Conservation (phyloP, 2,888 invertebrate genomes). For the Scaptomyza flava region DNA sequence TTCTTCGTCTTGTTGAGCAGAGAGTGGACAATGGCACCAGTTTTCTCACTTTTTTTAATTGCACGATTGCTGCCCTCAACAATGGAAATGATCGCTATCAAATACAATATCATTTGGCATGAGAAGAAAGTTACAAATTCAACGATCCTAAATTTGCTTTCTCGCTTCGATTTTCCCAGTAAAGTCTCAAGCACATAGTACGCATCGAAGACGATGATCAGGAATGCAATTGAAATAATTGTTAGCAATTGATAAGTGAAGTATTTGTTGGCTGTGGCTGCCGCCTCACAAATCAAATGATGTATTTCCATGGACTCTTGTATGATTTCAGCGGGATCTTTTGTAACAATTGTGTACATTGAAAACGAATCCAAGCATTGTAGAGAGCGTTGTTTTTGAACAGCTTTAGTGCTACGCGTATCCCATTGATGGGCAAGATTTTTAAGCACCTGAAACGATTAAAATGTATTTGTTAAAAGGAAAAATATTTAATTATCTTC, state of each 20-base stretch:
- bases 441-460: constrained; percentile 77
- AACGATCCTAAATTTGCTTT: constrained; percentile 82
- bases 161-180: constrained; percentile 82
- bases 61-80: constrained; percentile 84
- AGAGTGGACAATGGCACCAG: constrained; percentile 82
- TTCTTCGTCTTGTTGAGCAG: constrained; percentile 81
- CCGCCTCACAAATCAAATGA: constrained; percentile 83
- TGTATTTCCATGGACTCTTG: constrained; percentile 84
- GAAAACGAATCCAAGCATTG: constrained; percentile 83
- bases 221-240: constrained; percentile 83
- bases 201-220: constrained; percentile 84
- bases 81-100: constrained; percentile 83
- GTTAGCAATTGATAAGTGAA: constrained; percentile 84
- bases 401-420: constrained; percentile 64
- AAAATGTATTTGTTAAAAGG: not conserved
- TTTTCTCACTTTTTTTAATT: constrained; percentile 83
- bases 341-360: constrained; percentile 83
- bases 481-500: too few relatives aligned
- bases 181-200: constrained; percentile 84
- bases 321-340: constrained; percentile 82
- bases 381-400: constrained; percentile 78
- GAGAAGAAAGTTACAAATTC: constrained; percentile 84
- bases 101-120: constrained; percentile 83
- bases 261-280: constrained; percentile 84
- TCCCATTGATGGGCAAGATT: constrained; percentile 82